Base-by-base conservation (phyloP, 2,113 vertebrate species). In the Myiopsitta monachus region DNA sequence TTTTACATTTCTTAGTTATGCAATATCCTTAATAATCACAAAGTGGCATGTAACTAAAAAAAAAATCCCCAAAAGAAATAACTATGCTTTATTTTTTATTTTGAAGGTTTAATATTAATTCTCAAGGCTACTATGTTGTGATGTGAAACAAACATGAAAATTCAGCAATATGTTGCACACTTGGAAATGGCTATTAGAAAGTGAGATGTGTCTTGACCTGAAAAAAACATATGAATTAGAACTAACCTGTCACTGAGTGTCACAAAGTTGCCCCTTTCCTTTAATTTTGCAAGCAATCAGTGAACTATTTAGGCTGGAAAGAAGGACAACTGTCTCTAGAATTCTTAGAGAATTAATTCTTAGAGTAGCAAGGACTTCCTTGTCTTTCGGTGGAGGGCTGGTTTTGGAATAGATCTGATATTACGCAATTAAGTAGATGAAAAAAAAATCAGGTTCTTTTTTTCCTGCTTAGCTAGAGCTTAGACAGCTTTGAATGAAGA, bases 151-250 rank as follows among this genome's bases (percentile, higher is more conserved):
- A 59, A 64, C 1, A 4, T 44, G 44, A 70, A 57, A 77, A 62
- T 80, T 73, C 44, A 92, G 7, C 49, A 22, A n/a, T 76, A 67
- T 47, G n/a, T 77, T 76, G 39, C 54, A 41, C 38, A 66, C 28
- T 2, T 90, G 49, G 70, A 85, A 79, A 52, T 31, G 47, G 15
- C 33, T 26, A 89, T 11, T 24, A 70, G 79, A 86, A 94, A 69
- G 27, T 0, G 5, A 73, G 85, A 69, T 1, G 0, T n/a, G 5
- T 47, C 41, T 55, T 76, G 63, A 66, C 26, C n/a, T 1, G 3
- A 88, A 80, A 69, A 4, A 72, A 1, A 17, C 26, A 12, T 41
- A 33, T 18, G 24, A 78, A 33, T 14, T 49, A 66, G 30, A 79
- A n/a, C 7, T 51, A 88, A 55, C 6, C 18, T 64, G 30, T 23